These are phyloP conservation scores for Plagodis dolabraria DNA, from an alignment of 2,888 invertebrate genomes.

Conservation along the genomic window DNA sequence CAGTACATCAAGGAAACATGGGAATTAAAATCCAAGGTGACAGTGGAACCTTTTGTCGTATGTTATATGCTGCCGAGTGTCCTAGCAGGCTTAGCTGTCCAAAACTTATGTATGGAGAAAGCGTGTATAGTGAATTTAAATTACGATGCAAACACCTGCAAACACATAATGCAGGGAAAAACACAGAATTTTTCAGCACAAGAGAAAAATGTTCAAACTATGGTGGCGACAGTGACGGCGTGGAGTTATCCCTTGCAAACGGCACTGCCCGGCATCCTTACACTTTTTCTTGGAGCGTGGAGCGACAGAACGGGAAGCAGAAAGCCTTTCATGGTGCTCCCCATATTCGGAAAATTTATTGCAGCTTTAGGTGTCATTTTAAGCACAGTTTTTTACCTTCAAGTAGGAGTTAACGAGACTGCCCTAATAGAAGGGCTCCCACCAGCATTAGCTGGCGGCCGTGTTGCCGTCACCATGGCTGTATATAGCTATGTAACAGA, in stretches of 20 bases:
- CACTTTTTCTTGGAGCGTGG: constrained; percentile 86
- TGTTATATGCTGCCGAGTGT: constrained; percentile 88
- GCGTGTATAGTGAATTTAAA: constrained; percentile 83
- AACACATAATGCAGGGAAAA: constrained; percentile 74
- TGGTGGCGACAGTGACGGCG: constrained; percentile 84
- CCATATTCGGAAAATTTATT: constrained; percentile 84
- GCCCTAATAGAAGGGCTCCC: constrained; percentile 84
- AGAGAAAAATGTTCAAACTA: constrained; percentile 76
- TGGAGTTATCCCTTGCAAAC: constrained; percentile 86
- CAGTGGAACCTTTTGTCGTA: constrained; percentile 88
- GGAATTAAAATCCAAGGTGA: constrained; percentile 75
- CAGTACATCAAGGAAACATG: constrained; percentile 71
- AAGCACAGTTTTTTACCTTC: constrained; percentile 83
- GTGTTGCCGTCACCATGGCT: constrained; percentile 85
- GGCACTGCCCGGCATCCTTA: constrained; percentile 82
- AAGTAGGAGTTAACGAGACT: constrained; percentile 82
- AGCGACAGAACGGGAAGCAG: constrained; percentile 86
- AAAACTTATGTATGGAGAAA: constrained; percentile 84
- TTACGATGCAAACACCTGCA: constrained; percentile 82
- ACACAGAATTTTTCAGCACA: constrained; percentile 70
- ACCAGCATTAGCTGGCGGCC: constrained; percentile 86
- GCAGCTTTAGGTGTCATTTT: constrained; percentile 83
- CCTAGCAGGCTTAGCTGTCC: constrained; percentile 86
- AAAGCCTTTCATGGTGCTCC: constrained; percentile 85
- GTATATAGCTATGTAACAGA: constrained; percentile 87